Evolutionary conservation across 1,140 invertebrate genomes (phyloP).

Genomic region (Uloborus diversus): DNA sequence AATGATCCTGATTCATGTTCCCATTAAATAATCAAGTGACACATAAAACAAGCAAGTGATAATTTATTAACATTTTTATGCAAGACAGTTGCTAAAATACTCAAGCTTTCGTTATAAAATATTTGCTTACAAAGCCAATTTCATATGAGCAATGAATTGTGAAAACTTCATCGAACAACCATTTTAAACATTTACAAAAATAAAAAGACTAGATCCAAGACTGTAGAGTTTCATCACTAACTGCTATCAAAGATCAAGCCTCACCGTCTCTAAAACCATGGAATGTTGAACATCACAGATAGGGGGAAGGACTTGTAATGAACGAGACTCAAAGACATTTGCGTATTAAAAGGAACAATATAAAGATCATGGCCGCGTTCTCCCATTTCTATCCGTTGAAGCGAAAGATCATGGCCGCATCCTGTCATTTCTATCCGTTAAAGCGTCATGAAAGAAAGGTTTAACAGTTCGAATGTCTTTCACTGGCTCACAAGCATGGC

Average conservation of each 20-base stretch:
- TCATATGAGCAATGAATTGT: background rate
- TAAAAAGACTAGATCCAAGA: conserved; percentile 51
- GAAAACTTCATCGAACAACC: background rate
- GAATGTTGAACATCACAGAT: conserved; percentile 54
- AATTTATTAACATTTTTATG: conserved; percentile 39
- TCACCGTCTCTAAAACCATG: conserved; percentile 45
- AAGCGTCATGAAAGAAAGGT: too few species aligned
- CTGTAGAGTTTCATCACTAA: conserved; percentile 46
- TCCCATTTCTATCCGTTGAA: too few species aligned
- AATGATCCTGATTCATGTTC: too few species aligned
- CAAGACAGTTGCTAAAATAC: conserved; percentile 17
- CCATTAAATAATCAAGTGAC: too few species aligned
- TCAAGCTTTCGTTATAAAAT: conserved; percentile 19
- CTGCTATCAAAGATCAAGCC: conserved; percentile 51
- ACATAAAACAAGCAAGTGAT: conserved; percentile 19
- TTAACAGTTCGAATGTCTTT: too few species aligned
- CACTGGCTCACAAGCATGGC: too few species aligned
- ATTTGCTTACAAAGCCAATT: conserved; percentile 21
- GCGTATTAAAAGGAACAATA: conserved; percentile 46
- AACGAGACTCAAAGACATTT: conserved; percentile 32
- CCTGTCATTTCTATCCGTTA: background rate
- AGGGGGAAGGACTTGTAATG: conserved; percentile 50
- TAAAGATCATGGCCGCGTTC: background rate
- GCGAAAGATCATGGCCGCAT: conserved; percentile 30
- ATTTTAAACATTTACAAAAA: conserved; percentile 38